Percentiles rank a stretch among this genome's conserved stretches.
phyloP scores from a whole-genome alignment of 2,888 invertebrate genomes.

The Catocala sponsa region DNA sequence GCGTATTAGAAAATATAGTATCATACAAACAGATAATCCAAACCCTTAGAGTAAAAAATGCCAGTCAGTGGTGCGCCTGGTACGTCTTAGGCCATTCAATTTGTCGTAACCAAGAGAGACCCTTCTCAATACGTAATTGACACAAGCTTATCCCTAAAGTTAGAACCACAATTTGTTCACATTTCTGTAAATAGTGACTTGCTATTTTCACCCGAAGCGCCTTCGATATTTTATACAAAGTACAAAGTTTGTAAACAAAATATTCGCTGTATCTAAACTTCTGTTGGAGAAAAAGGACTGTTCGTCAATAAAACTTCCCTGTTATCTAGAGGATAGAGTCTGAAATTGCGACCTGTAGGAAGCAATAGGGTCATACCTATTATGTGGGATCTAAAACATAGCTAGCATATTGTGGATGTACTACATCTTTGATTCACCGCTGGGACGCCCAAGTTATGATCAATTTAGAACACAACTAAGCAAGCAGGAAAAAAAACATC shows the following conservation, averaged over 20 bases:
- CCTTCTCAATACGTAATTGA: slow-evolving; percentile 86
- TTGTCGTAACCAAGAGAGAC: slow-evolving; percentile 76
- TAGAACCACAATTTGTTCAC: slow-evolving; percentile 81
- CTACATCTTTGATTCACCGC: too few species aligned
- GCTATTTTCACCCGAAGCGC: slow-evolving; percentile 56
- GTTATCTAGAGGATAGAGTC: too few species aligned
- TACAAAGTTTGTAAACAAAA: slow-evolving; percentile 46
- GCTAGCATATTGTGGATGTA: too few species aligned
- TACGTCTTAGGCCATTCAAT: slow-evolving; percentile 79
- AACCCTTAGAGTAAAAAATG: slow-evolving; percentile 78
- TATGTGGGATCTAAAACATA: too few species aligned
- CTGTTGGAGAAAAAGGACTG: slow-evolving; percentile 21
- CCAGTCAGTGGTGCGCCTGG: slow-evolving; percentile 68
- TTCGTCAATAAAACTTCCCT: slow-evolving; percentile 24
- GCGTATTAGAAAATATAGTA: slow-evolving; percentile 63
- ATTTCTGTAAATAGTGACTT: slow-evolving; percentile 71
- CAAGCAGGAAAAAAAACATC: neutral
- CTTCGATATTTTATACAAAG: slow-evolving; percentile 47
- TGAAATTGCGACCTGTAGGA: too few species aligned
- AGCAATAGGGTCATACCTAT: too few species aligned
- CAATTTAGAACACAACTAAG: too few species aligned
- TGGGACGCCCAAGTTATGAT: too few species aligned
- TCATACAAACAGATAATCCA: slow-evolving; percentile 67
- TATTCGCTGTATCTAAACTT: slow-evolving; percentile 8
- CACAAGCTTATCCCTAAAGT: slow-evolving; percentile 82